phyloP scores from a whole-genome alignment of 2,113 vertebrate species.

The human region GRCh38 chr4:172208501-172209000 shows the following conservation, averaged over 20 bases:
- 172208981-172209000: neutral
- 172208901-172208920: neutral
- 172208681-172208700: neutral
- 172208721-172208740: neutral
- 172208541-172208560: neutral
- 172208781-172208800: neutral
- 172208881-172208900: neutral
- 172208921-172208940: neutral
- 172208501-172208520: neutral
- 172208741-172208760: neutral
- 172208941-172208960: neutral
- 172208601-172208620: neutral
- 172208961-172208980: neutral
- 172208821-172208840: neutral
- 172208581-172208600: neutral
- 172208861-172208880: neutral
- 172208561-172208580: neutral
- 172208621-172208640: neutral
- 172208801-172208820: neutral
- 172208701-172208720: neutral
- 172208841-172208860: neutral
- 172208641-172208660: neutral
- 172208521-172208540: neutral
- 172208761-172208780: rapidly evolving
- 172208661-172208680: neutral